Conservation (phyloP, 35 echinoderm and acorn worm genomes). For the Eucidaris tribuloides region DNA sequence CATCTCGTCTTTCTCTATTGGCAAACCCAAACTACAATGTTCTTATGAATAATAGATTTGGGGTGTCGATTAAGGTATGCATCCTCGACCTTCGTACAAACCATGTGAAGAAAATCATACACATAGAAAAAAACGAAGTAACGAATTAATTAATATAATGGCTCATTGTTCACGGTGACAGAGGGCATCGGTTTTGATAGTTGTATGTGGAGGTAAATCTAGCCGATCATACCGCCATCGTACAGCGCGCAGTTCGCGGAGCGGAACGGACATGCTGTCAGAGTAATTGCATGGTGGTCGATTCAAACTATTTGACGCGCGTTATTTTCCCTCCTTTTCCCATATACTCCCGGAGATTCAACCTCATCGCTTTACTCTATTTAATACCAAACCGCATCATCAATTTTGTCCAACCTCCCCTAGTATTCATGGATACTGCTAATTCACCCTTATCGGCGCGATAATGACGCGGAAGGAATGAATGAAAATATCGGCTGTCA, state of each 20-base stretch:
- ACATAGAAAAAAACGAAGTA: no score
- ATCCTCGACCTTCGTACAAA: no score
- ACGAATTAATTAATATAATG: conserved; percentile 32
- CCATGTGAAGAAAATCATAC: no score
- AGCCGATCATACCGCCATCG: background rate
- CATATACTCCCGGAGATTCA: background rate
- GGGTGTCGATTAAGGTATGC: no score
- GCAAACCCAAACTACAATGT: no score
- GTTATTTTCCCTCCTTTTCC: background rate
- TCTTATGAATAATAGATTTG: no score
- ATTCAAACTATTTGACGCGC: background rate
- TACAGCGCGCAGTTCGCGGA: background rate
- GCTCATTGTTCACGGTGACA: conserved; percentile 1
- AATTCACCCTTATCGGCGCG: conserved; percentile 8
- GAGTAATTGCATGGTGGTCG: conserved; percentile 7
- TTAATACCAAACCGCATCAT: background rate
- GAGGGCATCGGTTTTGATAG: background rate
- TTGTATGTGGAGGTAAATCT: conserved; percentile 1
- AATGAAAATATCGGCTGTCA: background rate
- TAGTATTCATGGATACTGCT: background rate
- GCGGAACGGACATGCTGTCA: conserved; percentile 23
- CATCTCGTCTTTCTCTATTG: no score
- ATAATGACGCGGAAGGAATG: conserved; percentile 1
- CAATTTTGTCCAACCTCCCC: no score
- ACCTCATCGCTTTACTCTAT: conserved; percentile 1